A percentile compares a stretch with the other conserved stretches of the same genome.
Evolutionary conservation across 1,140 invertebrate species (phyloP).

Genomic region (Conus ventricosus): DNA sequence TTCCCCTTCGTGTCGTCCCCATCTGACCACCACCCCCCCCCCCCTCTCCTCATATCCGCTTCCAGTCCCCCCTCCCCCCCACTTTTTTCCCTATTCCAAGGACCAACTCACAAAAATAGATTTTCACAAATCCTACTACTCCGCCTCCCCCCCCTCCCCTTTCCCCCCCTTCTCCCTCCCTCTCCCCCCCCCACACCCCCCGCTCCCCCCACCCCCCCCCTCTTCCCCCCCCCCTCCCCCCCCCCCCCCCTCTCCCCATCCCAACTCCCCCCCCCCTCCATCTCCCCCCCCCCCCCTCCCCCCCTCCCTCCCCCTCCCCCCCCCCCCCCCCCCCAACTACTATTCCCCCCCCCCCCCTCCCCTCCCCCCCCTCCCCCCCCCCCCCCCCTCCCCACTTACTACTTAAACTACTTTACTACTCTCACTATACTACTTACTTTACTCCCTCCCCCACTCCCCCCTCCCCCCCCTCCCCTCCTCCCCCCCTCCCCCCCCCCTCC

Average conservation of each 20-base stretch:
- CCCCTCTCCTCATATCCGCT: not conserved
- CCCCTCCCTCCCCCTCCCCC: not conserved
- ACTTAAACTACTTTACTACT: no score
- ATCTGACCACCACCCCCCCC: not conserved
- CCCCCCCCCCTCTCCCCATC: no score
- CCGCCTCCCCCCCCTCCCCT: not conserved
- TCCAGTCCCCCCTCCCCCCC: not conserved
- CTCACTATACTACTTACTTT: no score
- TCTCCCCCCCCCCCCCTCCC: not conserved
- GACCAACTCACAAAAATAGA: no score
- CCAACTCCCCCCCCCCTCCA: no score
- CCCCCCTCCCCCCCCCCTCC: not conserved
- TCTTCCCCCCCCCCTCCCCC: no score
- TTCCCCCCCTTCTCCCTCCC: not conserved
- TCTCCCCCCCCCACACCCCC: not conserved
- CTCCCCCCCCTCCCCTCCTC: not conserved
- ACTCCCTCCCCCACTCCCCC: not conserved
- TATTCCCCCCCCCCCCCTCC: not conserved
- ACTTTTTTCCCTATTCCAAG: no score
- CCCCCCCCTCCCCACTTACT: no score
- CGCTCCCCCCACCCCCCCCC: no score
- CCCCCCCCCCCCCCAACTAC: no score
- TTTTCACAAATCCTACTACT: no score
- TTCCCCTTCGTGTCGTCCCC: not conserved
- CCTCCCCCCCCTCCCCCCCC: no score